Evolutionary conservation across 2,797 vertebrate genomes (phyloP).

Genomic region (Ctenopoma kingsleyae): DNA sequence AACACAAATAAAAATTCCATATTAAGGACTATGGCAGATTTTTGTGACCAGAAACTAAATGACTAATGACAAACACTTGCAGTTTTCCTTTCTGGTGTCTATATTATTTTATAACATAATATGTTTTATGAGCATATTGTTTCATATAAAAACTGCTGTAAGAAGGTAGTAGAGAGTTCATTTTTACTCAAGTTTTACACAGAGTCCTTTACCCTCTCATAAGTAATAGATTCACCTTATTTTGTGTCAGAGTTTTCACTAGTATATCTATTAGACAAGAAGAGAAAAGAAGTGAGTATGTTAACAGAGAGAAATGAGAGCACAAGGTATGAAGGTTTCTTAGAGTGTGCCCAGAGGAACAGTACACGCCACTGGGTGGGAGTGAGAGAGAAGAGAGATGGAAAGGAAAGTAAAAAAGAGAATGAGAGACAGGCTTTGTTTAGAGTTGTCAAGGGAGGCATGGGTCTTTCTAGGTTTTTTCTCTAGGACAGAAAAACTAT

Average conservation of each 20-base stretch:
- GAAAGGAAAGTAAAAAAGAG: slow-evolving; percentile 38
- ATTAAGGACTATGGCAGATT: too few species aligned
- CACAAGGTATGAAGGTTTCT: slow-evolving; percentile 20
- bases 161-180: neutral
- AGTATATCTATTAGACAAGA: neutral
- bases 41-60: too few species aligned
- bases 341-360: slow-evolving; percentile 50
- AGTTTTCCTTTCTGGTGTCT: neutral
- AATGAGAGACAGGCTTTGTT: slow-evolving; percentile 58
- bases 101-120: neutral
- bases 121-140: neutral
- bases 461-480: slow-evolving; percentile 64
- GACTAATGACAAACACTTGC: neutral
- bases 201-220: neutral
- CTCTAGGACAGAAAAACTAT: slow-evolving; percentile 62
- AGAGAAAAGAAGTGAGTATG: slow-evolving; percentile 10
- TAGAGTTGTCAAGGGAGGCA: slow-evolving; percentile 66
- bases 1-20: too few species aligned
- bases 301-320: slow-evolving; percentile 43
- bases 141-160: too few species aligned
- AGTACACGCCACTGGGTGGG: slow-evolving; percentile 51
- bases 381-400: slow-evolving; percentile 30
- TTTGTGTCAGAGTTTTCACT: neutral
- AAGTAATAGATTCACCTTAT: neutral
- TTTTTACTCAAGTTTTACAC: neutral